phyloP scores from a whole-genome alignment of 1,140 invertebrate species.

The Heliconius melpomene region DNA sequence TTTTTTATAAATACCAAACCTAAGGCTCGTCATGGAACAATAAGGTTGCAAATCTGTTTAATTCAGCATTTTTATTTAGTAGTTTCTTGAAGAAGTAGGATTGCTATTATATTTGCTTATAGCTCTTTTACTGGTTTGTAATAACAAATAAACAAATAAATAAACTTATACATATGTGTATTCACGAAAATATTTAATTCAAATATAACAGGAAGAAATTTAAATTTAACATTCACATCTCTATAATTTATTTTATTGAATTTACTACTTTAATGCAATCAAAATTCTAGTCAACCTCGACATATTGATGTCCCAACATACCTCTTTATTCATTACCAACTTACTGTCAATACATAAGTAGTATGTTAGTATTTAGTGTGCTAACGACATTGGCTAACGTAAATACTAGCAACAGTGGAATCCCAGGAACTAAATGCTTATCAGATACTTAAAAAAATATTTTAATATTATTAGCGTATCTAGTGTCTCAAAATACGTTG shows the following conservation, averaged over 20 bases:
- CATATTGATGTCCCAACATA: conserved; percentile 16
- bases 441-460: not conserved
- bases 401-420: not conserved
- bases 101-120: too few species aligned
- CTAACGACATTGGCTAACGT: conserved; percentile 25
- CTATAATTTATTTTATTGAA: not conserved
- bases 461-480: not conserved
- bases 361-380: conserved; percentile 19
- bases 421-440: not conserved
- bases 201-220: too few species aligned
- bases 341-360: conserved; percentile 26
- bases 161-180: too few species aligned
- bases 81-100: too few species aligned
- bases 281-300: conserved; percentile 18
- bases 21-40: too few species aligned
- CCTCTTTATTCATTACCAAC: conserved; percentile 27
- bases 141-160: too few species aligned
- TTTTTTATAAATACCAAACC: too few species aligned
- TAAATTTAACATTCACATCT: not conserved
- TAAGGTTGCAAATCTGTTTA: too few species aligned
- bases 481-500: too few species aligned
- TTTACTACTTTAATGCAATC: not conserved
- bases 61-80: too few species aligned
- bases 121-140: too few species aligned
- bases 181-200: too few species aligned